phyloP scores from a whole-genome alignment of 1,140 invertebrate species.

The Zaprionus ghesquierei region DNA sequence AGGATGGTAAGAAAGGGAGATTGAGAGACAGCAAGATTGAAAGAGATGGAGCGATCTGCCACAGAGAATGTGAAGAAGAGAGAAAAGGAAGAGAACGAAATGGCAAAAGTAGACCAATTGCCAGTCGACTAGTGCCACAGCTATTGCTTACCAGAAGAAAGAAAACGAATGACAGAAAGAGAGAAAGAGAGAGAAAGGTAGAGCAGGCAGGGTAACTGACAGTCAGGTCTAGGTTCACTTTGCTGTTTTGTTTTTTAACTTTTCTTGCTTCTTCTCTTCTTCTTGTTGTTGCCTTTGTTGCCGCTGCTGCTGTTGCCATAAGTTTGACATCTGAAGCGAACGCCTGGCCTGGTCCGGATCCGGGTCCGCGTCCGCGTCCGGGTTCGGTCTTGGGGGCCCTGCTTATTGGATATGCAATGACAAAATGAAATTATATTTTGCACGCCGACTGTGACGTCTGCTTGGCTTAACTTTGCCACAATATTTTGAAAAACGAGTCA shows the following conservation, averaged over 20 bases:
- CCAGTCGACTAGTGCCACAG: background rate
- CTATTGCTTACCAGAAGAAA: no score
- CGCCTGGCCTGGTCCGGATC: background rate
- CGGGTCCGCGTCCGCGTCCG: background rate
- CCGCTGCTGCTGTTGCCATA: constrained; percentile 23
- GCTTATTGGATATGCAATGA: constrained; percentile 70
- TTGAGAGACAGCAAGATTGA: no score
- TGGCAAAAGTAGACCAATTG: background rate
- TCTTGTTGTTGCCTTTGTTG: background rate
- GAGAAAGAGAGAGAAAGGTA: background rate
- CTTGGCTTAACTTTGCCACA: constrained; percentile 48
- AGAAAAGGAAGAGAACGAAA: no score
- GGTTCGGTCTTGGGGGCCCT: background rate
- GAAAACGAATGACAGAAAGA: background rate
- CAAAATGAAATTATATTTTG: constrained; percentile 71
- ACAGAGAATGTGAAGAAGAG: no score
- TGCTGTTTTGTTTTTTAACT: constrained; percentile 3
- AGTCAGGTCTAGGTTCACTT: background rate
- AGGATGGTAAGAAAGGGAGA: no score
- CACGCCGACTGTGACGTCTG: constrained; percentile 11
- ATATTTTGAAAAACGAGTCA: constrained; percentile 36
- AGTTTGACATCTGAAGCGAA: constrained; percentile 42
- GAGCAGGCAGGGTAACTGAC: background rate
- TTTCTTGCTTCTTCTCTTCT: constrained; percentile 4
- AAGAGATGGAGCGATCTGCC: no score